phyloP scores from a whole-genome alignment of 2,797 vertebrate genomes.

The Danio kyathit region DNA sequence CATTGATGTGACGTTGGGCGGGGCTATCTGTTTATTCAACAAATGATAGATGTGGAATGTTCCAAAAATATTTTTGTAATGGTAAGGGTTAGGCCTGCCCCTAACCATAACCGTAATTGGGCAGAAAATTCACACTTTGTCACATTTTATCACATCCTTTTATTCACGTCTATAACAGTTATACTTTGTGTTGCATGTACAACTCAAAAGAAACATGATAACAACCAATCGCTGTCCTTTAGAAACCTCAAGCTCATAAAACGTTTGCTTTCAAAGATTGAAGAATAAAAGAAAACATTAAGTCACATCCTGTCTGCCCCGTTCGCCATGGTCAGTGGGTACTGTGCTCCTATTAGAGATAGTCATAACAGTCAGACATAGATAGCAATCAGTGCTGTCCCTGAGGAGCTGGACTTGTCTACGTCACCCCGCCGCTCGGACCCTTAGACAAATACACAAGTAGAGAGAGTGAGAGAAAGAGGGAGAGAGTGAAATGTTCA shows the following conservation, averaged over 20 bases:
- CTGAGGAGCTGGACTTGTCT: constrained; percentile 67
- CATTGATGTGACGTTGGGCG: background rate
- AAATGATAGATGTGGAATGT: background rate
- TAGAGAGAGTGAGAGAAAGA: background rate
- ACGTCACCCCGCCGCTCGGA: constrained; percentile 56
- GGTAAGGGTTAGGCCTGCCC: too few species aligned
- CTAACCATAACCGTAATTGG: too few species aligned
- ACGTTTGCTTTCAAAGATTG: background rate
- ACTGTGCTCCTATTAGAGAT: constrained; percentile 78
- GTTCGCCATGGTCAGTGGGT: constrained; percentile 61
- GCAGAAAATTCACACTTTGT: background rate
- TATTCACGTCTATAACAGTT: constrained; percentile 1
- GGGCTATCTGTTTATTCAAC: background rate
- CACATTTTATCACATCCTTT: background rate
- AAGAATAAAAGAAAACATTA: constrained; percentile 43
- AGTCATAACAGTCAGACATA: constrained; percentile 82
- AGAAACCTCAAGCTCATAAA: constrained; percentile 12
- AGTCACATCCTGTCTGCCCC: constrained; percentile 71
- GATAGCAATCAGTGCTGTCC: constrained; percentile 81
- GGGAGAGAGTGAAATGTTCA: constrained; percentile 1
- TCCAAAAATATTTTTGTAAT: too few species aligned
- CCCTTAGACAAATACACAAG: constrained; percentile 77
- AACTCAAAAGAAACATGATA: background rate
- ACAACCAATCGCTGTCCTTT: background rate
- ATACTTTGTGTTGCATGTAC: background rate